These are phyloP conservation scores for Ecdyonurus torrentis DNA, from an alignment of 2,888 invertebrate species.

Conservation along the genomic window DNA sequence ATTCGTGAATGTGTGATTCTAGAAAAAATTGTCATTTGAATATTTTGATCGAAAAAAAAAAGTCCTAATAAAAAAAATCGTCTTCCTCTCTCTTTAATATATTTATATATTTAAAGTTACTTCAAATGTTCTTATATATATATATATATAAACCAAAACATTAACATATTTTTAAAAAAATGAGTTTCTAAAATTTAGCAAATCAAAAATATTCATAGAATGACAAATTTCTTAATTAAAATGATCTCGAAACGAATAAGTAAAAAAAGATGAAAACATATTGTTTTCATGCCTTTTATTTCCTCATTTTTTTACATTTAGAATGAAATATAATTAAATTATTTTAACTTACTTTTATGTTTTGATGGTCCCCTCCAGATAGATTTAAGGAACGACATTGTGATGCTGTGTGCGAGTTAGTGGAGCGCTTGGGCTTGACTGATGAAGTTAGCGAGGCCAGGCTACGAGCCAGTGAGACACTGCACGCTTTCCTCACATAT, in stretches of 20 bases:
- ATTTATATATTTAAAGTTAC: neutral
- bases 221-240: neutral
- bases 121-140: neutral
- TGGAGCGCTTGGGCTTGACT: neutral
- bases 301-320: too few species aligned
- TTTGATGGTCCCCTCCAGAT: constrained; percentile 49
- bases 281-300: too few species aligned
- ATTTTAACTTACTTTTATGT: constrained; percentile 43
- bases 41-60: neutral
- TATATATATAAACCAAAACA: neutral
- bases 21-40: neutral
- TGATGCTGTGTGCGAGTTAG: neutral
- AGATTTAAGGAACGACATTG: constrained; percentile 41
- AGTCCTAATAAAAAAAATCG: neutral
- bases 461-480: neutral
- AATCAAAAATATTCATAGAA: neutral
- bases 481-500: too few species aligned
- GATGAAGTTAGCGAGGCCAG: neutral
- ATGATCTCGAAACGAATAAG: neutral
- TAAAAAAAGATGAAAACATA: neutral
- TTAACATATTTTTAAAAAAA: neutral
- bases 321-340: neutral
- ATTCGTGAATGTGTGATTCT: neutral
- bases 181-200: neutral
- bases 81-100: too few species aligned